These are phyloP conservation scores for Coreius guichenoti DNA, from an alignment of 2,797 vertebrate species.

Conservation along the genomic window DNA sequence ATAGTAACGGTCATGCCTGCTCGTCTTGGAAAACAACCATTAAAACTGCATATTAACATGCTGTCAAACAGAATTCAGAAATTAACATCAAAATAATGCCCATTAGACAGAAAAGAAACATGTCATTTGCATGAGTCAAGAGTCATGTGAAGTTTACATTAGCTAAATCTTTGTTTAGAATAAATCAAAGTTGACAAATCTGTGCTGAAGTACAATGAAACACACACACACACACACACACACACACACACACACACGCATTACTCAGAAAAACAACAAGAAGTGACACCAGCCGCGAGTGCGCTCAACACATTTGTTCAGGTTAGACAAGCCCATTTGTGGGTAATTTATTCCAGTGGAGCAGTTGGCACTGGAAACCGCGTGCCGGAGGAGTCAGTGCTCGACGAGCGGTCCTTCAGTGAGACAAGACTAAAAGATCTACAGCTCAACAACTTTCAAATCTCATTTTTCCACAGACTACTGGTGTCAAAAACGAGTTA, in stretches of 20 bases:
- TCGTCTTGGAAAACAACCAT: not conserved
- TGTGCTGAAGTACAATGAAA: conserved; percentile 11
- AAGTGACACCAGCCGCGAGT: conserved; percentile 52
- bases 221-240: not conserved
- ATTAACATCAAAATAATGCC: not conserved
- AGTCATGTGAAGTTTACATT: not conserved
- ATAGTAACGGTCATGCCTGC: not conserved
- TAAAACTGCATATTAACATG: conserved; percentile 9
- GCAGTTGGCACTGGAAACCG: not conserved
- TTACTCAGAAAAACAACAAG: not conserved
- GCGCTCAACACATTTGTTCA: conserved; percentile 65
- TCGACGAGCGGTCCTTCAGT: not conserved
- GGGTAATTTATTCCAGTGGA: conserved; percentile 56
- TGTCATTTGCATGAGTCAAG: not conserved
- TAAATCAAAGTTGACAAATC: not conserved
- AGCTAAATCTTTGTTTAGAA: not conserved
- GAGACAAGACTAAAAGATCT: not conserved
- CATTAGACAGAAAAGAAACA: conserved; percentile 1
- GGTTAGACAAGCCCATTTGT: conserved; percentile 61
- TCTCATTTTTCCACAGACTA: conserved; percentile 3
- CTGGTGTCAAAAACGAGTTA: not conserved
- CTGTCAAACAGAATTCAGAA: conserved; percentile 4
- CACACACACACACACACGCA: not conserved
- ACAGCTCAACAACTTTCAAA: conserved; percentile 12
- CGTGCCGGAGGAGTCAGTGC: not conserved